Evolutionary conservation across 2,888 invertebrate species (phyloP).

Genomic region (Phyllotreta striolata): DNA sequence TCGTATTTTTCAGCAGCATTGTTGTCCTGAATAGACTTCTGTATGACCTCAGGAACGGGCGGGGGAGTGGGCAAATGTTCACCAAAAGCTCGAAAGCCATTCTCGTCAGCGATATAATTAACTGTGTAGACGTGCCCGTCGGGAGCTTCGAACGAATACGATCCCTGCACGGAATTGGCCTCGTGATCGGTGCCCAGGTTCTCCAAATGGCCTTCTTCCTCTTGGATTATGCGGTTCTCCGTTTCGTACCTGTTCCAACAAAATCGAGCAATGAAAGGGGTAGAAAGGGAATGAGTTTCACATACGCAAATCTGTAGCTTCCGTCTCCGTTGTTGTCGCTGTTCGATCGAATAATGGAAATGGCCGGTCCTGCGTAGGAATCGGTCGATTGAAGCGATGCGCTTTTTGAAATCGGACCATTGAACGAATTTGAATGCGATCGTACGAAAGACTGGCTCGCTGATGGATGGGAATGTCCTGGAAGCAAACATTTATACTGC

Average conservation of each 20-base stretch:
- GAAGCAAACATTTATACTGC: too few relatives aligned
- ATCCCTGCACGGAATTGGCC: constrained; percentile 63
- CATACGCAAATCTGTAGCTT: constrained; percentile 67
- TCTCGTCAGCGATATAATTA: constrained; percentile 66
- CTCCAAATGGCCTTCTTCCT: constrained; percentile 72
- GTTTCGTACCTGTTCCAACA: constrained; percentile 79
- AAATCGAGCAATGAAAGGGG: constrained; percentile 49
- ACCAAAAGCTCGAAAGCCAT: constrained; percentile 55
- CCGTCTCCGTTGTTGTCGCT: constrained; percentile 68
- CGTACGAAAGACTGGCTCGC: constrained; percentile 8
- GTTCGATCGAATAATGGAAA: constrained; percentile 64
- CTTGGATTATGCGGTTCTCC: constrained; percentile 56
- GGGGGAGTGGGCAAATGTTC: constrained; percentile 43
- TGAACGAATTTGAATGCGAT: constrained; percentile 2
- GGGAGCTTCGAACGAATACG: constrained; percentile 63
- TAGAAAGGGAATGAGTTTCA: constrained; percentile 33
- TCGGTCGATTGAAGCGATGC: constrained; percentile 9
- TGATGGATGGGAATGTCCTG: constrained; percentile 16
- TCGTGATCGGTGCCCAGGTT: constrained; percentile 71
- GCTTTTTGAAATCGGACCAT: background rate
- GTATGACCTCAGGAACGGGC: constrained; percentile 39
- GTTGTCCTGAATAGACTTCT: constrained; percentile 33
- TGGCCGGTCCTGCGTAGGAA: constrained; percentile 61
- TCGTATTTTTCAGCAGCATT: constrained; percentile 19
- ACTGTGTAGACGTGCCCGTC: constrained; percentile 63